These are phyloP conservation scores for Marcusenius ussheri DNA, from an alignment of 2,113 vertebrate genomes.

Conservation along the genomic window DNA sequence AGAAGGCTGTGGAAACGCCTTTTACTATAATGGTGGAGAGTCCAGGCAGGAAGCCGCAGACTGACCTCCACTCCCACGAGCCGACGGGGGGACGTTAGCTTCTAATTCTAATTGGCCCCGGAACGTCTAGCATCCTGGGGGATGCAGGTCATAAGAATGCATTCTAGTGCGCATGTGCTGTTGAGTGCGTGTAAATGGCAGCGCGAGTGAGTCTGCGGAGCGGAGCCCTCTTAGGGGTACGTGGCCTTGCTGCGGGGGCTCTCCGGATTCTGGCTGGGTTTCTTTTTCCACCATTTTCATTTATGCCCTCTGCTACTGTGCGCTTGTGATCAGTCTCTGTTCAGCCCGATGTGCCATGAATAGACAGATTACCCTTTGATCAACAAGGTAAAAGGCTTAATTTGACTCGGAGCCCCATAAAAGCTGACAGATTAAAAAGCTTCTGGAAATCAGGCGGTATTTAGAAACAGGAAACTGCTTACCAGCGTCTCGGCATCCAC, in stretches of 20 bases:
- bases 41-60: conserved; percentile 46
- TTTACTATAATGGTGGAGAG: conserved; percentile 49
- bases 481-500: neutral
- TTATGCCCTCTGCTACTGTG: neutral
- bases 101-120: conserved; percentile 25
- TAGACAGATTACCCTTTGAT: conserved; percentile 2
- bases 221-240: conserved; percentile 1
- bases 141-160: neutral
- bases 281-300: neutral
- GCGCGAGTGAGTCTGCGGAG: conserved; percentile 24
- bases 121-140: neutral
- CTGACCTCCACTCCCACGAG: conserved; percentile 41
- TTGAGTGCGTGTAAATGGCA: neutral
- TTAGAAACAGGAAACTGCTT: conserved; percentile 12
- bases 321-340: neutral
- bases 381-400: conserved; percentile 10
- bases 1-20: conserved; percentile 53
- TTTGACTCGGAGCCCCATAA: neutral
- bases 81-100: conserved; percentile 29
- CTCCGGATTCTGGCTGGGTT: neutral
- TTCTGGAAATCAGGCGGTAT: neutral
- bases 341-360: neutral
- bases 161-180: conserved; percentile 8
- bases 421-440: neutral
- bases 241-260: neutral